Evolutionary conservation across 2,113 vertebrate species (phyloP).

Genomic region (Thunnus thynnus): DNA sequence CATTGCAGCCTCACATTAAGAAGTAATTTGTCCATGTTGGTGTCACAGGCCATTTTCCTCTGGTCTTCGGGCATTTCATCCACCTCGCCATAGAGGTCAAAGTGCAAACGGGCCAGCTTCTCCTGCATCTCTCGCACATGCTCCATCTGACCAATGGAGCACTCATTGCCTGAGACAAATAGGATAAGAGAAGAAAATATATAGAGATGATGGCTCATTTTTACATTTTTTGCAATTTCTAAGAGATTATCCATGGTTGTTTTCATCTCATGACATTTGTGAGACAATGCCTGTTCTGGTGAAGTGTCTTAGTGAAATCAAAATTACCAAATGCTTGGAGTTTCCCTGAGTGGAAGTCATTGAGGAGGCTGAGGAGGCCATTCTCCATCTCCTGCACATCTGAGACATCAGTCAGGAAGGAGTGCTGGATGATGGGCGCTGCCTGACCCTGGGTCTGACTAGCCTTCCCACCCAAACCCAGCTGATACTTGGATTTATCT

Average conservation of each 20-base stretch:
- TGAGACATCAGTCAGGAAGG: conserved; percentile 97
- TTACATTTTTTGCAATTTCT: no score
- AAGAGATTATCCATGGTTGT: neutral
- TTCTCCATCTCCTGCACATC: conserved; percentile 99
- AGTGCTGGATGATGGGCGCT: conserved; percentile 92
- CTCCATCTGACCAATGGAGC: conserved; percentile 98
- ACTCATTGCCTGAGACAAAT: conserved; percentile 90
- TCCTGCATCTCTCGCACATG: conserved; percentile 98
- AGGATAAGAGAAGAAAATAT: neutral
- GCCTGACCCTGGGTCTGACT: conserved; percentile 86
- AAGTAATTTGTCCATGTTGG: conserved; percentile 95
- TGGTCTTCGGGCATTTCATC: conserved; percentile 95
- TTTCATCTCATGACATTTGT: neutral
- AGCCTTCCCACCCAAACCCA: conserved; percentile 54
- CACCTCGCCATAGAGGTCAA: conserved; percentile 95
- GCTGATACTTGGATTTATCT: conserved; percentile 90
- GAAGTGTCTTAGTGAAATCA: neutral
- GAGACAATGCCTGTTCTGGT: neutral
- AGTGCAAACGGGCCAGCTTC: conserved; percentile 94
- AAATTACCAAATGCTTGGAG: conserved; percentile 95
- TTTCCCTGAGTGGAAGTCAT: conserved; percentile 99
- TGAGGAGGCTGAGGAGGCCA: conserved; percentile 94
- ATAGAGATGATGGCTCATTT: no score
- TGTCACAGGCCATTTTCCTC: conserved; percentile 90
- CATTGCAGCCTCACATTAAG: conserved; percentile 88